phyloP scores from a whole-genome alignment of 1,140 invertebrate species.

The Camponotus pennsylvanicus region DNA sequence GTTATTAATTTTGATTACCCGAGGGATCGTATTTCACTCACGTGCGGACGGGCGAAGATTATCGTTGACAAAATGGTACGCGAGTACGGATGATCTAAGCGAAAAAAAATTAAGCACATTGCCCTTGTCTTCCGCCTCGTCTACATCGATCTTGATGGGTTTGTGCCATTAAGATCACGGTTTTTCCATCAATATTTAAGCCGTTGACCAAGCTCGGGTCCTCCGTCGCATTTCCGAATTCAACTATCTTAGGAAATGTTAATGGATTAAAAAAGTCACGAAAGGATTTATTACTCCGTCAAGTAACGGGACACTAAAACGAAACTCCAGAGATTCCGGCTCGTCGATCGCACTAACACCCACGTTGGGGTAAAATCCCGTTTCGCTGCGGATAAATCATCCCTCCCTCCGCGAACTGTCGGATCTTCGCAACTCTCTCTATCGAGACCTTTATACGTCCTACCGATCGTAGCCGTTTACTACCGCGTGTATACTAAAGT shows the following conservation, averaged over 20 bases:
- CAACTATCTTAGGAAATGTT: neutral
- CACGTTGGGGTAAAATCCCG: neutral
- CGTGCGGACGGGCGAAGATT: neutral
- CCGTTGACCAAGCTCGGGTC: no score
- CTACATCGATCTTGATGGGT: neutral
- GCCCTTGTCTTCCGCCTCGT: neutral
- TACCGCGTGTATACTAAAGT: conserved; percentile 21
- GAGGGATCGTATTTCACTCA: neutral
- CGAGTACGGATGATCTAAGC: neutral
- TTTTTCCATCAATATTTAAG: neutral
- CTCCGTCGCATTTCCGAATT: neutral
- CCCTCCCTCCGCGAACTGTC: neutral
- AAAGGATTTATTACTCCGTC: neutral
- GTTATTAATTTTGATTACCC: conserved; percentile 18
- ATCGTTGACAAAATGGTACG: neutral
- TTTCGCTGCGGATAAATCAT: conserved; percentile 31
- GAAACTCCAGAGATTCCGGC: neutral
- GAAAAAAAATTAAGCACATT: neutral
- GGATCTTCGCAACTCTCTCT: neutral
- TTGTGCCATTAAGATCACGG: neutral
- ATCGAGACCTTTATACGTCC: neutral
- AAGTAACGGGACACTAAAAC: neutral
- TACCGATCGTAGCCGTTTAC: conserved; percentile 6
- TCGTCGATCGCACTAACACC: neutral
- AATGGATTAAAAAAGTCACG: neutral